A percentile compares a stretch with the other conserved stretches of the same genome.
Evolutionary conservation across 2,888 invertebrate genomes (phyloP).

Genomic region (Augiades crinisus): DNA sequence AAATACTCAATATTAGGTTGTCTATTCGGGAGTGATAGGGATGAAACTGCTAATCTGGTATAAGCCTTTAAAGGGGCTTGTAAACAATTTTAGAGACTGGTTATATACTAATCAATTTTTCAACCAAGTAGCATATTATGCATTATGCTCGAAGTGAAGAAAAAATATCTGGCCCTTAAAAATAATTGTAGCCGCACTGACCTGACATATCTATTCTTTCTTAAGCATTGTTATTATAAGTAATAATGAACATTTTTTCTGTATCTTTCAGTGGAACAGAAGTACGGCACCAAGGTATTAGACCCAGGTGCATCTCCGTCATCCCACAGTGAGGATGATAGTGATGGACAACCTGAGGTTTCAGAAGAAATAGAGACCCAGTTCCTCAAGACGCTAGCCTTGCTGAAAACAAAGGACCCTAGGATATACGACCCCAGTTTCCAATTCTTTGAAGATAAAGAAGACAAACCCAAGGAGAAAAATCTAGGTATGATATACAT

Average conservation of each 20-base stretch:
- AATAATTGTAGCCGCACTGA: too few relatives aligned
- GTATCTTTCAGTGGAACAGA: slow-evolving; percentile 84
- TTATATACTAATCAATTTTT: too few relatives aligned
- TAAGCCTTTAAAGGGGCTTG: too few relatives aligned
- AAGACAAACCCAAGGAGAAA: slow-evolving; percentile 67
- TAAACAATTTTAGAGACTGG: too few relatives aligned
- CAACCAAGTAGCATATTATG: too few relatives aligned
- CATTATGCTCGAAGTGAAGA: too few relatives aligned
- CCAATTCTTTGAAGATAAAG: slow-evolving; percentile 84
- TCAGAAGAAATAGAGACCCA: slow-evolving; percentile 88
- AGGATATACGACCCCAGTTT: slow-evolving; percentile 90
- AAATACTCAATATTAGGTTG: too few relatives aligned
- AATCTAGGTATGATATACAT: slow-evolving; percentile 5
- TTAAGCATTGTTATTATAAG: too few relatives aligned
- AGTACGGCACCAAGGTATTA: slow-evolving; percentile 83
- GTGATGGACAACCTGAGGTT: slow-evolving; percentile 80
- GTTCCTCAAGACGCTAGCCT: slow-evolving; percentile 92
- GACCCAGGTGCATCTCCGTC: slow-evolving; percentile 64
- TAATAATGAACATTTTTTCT: neutral
- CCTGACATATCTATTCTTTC: too few relatives aligned
- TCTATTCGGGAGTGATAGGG: too few relatives aligned
- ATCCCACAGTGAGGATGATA: slow-evolving; percentile 84
- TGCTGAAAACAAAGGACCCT: slow-evolving; percentile 94
- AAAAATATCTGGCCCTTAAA: too few relatives aligned
- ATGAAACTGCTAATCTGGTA: too few relatives aligned